Base-by-base conservation (phyloP, 2,888 invertebrate species). In the Cosmia trapezina region DNA sequence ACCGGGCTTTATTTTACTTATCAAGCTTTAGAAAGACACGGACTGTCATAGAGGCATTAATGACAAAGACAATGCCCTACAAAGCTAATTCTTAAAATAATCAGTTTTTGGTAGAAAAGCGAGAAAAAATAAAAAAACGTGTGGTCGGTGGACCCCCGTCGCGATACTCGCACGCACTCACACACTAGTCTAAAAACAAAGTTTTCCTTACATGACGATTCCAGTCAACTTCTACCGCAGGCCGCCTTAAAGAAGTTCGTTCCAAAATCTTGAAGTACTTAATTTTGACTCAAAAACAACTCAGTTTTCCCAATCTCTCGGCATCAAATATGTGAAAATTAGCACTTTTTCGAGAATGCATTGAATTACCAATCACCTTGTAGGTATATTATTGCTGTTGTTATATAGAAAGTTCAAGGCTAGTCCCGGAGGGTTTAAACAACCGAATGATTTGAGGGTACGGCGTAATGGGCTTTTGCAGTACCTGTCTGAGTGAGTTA, bases 381-480 rank as follows among this genome's bases (percentile, higher is more conserved):
- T 22, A n/a, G n/a, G n/a, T n/a, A n/a, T n/a, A 11, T 41, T 19
- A 45, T 28, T 56, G 56, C 56, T 54, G 17, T n/a, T 19, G n/a
- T 19, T 33, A 9, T 74, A 60, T 33, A 33, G 43, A 37, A 67
- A 14, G 49, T 47, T 22, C 43, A 63, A 56, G 56, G n/a, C 11
- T 45, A 41, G 8, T 43, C 66, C 65, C 8, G 0, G 22, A 12
- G 70, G 22, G 28, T 12, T 54, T 59, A 70, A 45, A 65, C 33
- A 70, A 51, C 33, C n/a, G 33, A 65, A 62, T 66, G 43, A 80
- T 69, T 61, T 59, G 64, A 53, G 61, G 28, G 28, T 37, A 61
- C 22, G 41, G 17, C 53, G 53, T 66, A 83, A 83, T 76, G 66
- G 73, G 41, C 54, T 54, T 73, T 68, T 45, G 62, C 45, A 61